Evolutionary conservation across 2,888 invertebrate species (phyloP).

Genomic region (Pseudococcus viburni): DNA sequence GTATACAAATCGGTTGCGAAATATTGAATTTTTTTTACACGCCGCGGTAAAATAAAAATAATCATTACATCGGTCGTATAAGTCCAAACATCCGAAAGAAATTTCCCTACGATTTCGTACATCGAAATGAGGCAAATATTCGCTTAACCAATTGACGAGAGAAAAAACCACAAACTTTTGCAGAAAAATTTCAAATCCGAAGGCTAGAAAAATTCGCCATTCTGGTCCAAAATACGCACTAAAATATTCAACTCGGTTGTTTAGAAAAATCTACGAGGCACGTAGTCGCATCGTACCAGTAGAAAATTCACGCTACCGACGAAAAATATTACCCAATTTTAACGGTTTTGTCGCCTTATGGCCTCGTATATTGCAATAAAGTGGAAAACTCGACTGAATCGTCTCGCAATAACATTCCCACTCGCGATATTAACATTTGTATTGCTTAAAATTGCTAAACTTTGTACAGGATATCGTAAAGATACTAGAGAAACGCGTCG

Average conservation of each 20-base stretch:
- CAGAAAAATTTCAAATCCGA: background rate
- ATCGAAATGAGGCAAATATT: background rate
- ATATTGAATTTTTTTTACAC: background rate
- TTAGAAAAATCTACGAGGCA: background rate
- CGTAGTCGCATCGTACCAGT: background rate
- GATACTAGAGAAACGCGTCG: background rate
- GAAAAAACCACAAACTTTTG: background rate
- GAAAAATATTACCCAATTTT: conserved; percentile 7
- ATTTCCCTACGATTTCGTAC: too few relatives aligned
- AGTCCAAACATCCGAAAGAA: too few relatives aligned
- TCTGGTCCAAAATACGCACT: background rate
- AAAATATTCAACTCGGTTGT: background rate
- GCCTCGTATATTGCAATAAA: background rate
- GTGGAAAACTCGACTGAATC: conserved; percentile 27
- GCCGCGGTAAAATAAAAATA: background rate
- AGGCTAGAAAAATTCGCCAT: background rate
- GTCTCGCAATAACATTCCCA: background rate
- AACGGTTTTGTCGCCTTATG: conserved; percentile 7
- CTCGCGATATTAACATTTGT: conserved; percentile 1
- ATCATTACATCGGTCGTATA: too few relatives aligned
- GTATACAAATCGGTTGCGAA: background rate
- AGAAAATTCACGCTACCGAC: background rate
- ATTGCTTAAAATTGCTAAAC: conserved; percentile 35
- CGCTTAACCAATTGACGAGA: background rate
- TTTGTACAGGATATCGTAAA: background rate